Evolutionary conservation across 1,140 invertebrate genomes (phyloP), one percentile per base, ranked within the genome.

Genomic region (Paralvinella palmiformis): DNA sequence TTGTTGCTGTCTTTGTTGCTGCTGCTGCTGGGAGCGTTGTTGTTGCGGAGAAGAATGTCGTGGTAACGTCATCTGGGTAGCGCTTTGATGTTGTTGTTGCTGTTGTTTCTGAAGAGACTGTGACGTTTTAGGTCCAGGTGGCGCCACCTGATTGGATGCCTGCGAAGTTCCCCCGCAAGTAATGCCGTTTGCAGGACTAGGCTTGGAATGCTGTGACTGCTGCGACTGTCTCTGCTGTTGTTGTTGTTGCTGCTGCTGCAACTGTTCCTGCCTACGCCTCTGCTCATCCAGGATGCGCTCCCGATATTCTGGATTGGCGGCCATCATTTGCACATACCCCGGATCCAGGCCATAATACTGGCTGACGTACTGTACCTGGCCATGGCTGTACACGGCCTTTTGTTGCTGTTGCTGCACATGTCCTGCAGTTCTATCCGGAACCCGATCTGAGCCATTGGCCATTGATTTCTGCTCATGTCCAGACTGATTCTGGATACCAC

Each of bases 171-270:
- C 6, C 3, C 10, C 27, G 7, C 24, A 20, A 13, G n/a, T 27
- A 22, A 29, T 29, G 48, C 24, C 24, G 1, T 22, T 52, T n/a
- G 48, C 27, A 13, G 33, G 27, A 20, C 41, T 62, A 22, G 35
- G 29, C 31, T 48, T 62, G 7, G 37, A n/a, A 31, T 29, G 55
- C 13, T 4, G 55, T 31, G 20, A 31, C 13, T 57, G 55, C 55
- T 57, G 55, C 32, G 4, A 31, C 55, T 57, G 37, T n/a, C 37
- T 41, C n/a, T 41, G 37, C 37, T 10, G 55, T 20, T 76, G 74
- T 58, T 74, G 62, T 41, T 73, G 57, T n/a, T 60, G 29, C 27
- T 71, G 72, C 32, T 73, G 70, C 32, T 64, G 70, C 35, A 45
- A 35, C n/a, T n/a, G n/a, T n/a, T n/a, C n/a, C n/a, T n/a, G n/a